Conservation (phyloP, 2,888 invertebrate species). For the Orchesella flavescens region DNA sequence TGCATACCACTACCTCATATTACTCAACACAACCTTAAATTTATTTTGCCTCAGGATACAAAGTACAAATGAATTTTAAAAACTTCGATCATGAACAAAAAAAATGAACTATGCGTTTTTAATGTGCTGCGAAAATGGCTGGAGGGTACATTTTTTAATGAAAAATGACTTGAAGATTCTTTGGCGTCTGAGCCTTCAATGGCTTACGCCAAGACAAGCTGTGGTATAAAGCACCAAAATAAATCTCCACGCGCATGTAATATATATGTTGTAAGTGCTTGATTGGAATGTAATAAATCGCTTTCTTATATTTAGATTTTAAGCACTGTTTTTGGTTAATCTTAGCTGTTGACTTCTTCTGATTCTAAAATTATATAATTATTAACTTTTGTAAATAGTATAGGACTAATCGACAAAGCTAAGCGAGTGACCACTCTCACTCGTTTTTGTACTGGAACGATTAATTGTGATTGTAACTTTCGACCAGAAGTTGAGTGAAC, state of each 20-base stretch:
- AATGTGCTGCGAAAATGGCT: slow-evolving; percentile 1
- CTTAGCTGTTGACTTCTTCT: too few relatives aligned
- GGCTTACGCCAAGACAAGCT: not conserved
- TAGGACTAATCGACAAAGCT: not conserved
- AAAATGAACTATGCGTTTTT: not conserved
- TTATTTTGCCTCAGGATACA: slow-evolving; percentile 19
- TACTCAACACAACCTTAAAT: not conserved
- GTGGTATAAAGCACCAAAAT: not conserved
- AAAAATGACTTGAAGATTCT: slow-evolving; percentile 4
- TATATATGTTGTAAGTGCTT: not conserved
- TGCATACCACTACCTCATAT: not conserved
- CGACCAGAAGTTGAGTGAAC: not conserved
- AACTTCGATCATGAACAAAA: not conserved
- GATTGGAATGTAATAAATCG: not conserved
- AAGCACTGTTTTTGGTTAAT: too few relatives aligned
- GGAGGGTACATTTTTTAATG: slow-evolving; percentile 4
- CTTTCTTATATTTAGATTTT: not conserved
- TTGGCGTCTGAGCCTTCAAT: not conserved
- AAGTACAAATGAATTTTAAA: too few relatives aligned
- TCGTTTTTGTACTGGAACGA: not conserved
- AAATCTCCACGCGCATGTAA: not conserved
- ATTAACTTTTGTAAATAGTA: not conserved
- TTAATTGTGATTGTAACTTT: not conserved
- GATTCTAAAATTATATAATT: too few relatives aligned
- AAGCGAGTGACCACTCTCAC: not conserved